Percentiles rank a stretch among this genome's conserved stretches.
phyloP scores from a whole-genome alignment of 23 tunicate species.

The Styela plicata region DNA sequence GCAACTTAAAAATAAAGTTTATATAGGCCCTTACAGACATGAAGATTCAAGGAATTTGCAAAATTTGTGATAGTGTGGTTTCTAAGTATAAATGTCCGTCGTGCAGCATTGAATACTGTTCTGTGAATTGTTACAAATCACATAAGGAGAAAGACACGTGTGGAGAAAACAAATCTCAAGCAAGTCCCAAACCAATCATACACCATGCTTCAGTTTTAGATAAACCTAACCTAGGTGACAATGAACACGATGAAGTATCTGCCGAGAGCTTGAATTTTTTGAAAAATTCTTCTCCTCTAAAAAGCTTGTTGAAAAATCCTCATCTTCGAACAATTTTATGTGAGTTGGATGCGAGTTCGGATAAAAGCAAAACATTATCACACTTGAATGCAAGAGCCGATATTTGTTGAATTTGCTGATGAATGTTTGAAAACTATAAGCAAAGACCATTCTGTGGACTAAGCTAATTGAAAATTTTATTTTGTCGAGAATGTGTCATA shows the following conservation, averaged over 20 bases:
- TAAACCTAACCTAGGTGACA: neutral
- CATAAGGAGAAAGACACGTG: constrained; percentile 20
- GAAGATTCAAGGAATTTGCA: constrained; percentile 1
- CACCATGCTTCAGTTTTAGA: neutral
- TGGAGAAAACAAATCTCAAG: neutral
- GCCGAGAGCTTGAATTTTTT: constrained; percentile 33
- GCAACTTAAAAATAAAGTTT: too few species aligned
- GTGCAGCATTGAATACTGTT: constrained; percentile 35
- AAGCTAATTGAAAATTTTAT: too few species aligned
- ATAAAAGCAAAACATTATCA: constrained; percentile 27
- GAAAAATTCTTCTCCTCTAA: constrained; percentile 14
- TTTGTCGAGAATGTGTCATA: too few species aligned
- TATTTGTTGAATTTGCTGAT: constrained; percentile 88
- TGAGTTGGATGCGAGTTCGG: constrained; percentile 24
- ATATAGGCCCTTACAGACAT: too few species aligned
- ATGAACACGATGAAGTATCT: constrained; percentile 35
- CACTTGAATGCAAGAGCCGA: constrained; percentile 71
- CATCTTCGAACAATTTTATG: constrained; percentile 46
- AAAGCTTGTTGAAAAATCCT: constrained; percentile 34
- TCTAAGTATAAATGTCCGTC: constrained; percentile 49
- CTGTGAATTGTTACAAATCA: constrained; percentile 38
- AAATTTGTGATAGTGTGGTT: constrained; percentile 20
- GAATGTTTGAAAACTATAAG: constrained; percentile 39
- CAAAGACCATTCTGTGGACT: too few species aligned
- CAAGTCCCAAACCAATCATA: neutral